Base-by-base conservation (phyloP, 2,888 invertebrate genomes). In the Platycnemis pennipes region DNA sequence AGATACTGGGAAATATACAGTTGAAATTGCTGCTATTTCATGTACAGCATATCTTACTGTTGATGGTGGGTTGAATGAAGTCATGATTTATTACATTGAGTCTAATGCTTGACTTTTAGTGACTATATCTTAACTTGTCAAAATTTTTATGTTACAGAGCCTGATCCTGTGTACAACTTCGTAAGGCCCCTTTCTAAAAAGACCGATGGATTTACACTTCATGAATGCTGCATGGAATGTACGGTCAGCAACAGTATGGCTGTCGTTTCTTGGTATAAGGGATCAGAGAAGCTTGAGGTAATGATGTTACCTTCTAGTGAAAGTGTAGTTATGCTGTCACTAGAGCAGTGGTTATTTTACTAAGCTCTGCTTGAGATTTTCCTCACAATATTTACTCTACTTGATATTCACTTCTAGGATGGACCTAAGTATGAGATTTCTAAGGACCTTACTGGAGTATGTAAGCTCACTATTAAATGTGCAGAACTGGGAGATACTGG, bases 1-100 rank as follows among this genome's bases (percentile, higher is more conserved):
- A 95, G 99, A 99, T 96, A 98, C 98, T 95, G 99, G 99, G 95
- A 99, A 99, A 97, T 99, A 99, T 96, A 99, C 98, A 0, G 98
- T 99, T 96, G 99, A 99, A 97, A 99, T 99, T 95, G 98, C 98
- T 95, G 99, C 99, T 94, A 97, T 98, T 94, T 98, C 98, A 94
- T 98, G 98, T 95, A 98, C 99, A 42, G 99, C 98, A 88, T 99
- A 99, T 97, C 97, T 99, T 94, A 99, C 98, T 96, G 99, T 99
- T 44, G 99, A 99, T 96, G 98, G 98, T 98, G 96, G 95, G 96
- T 91, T 42, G 42, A 19, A 16, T 2, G 49, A 88, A 94, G 26
- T 88, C 22, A 45, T 37, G 13, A 19, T 88, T 86, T n/a, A 26
- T 44, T 11, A 45, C 2, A 31, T n/a, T 88, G 53, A 94, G 94